Base-by-base conservation (phyloP, 2,113 vertebrate genomes). In the Numenius arquata region DNA sequence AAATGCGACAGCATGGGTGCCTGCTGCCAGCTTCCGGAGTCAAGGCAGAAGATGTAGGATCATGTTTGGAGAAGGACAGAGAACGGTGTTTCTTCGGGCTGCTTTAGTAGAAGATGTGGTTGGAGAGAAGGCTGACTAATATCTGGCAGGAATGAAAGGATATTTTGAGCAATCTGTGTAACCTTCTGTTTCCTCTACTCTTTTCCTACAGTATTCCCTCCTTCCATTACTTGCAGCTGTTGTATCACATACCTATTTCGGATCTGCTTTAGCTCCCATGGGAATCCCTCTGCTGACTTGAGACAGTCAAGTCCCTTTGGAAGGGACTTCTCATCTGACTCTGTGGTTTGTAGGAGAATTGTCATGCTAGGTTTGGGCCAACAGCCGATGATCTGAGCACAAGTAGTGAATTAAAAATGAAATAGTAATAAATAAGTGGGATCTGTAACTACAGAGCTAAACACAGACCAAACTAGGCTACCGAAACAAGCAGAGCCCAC, bases 381-480 rank as follows among this genome's bases (percentile, higher is more conserved):
- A 20, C 55, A 70, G 32, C 0, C 0, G 0, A 66, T 62, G 48
- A 76, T 48, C 63, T 65, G 40, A 61, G 36, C 40, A 25, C 34
- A 53, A 66, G 8, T 40, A 58, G 7, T 25, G 38, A 83, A 85
- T 40, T 82, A 30, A 78, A 88, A 90, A 53, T 53, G 43, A 87
- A 93, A 89, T 56, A 84, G 43, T 52, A 77, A 58, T 38, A 67
- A 40, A 34, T 65, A 79, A 79, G 17, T 75, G 70, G 20, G 56
- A 84, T 12, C 55, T 81, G 59, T 36, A 40, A 18, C 40, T 67
- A 56, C 61, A 83, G 76, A 82, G 41, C 43, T 82, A 71, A 67
- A 32, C 29, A 52, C 30, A 68, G 66, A 36, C 30, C 41, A 47
- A 29, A 58, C 12, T 3, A 53, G 47, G 47, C 40, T 62, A 18